Base-by-base conservation (phyloP, 2,888 invertebrate genomes). In the Leptinotarsa juncta region DNA sequence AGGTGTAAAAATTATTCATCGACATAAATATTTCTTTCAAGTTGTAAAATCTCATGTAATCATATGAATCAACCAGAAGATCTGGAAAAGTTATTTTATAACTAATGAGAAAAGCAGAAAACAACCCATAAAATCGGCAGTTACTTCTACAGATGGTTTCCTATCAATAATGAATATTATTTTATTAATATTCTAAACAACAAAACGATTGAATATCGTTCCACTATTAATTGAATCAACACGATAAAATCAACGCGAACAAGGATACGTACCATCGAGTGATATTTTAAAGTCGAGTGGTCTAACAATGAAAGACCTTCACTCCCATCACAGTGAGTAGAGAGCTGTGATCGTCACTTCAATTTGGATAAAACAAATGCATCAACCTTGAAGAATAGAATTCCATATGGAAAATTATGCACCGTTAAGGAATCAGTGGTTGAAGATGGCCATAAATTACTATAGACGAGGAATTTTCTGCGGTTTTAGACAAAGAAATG, bases 231-330 rank as follows among this genome's bases (percentile, higher is more conserved):
- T 20, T 20, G 23, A 60, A 60, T 60, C 4, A 15, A 57, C 3
- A 18, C 20, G 18, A 57, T 23, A 14, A 57, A 57, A 14, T 23
- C 57, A 57, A 23, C 14, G 4, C 18, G 57, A 57, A 57, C 57
- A 57, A 57, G 57, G 14, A 20, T 32, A 32, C 32, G 1, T 32
- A 32, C 7, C 32, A 32, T 23, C 20, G 3, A 62, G 62, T 32
- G 15, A 62, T 26, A 14, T 60, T 60, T 60, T 1, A n/a, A 32
- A 0, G n/a, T n/a, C n/a, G 42, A 26, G n/a, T 62, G 23, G 12
- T 42, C 10, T n/a, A 32, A 62, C 62, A 62, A 62, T 62, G 12
- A n/a, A 42, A 62, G 42, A 26, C 62, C 62, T 62, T 42, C 62
- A 60, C 3, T 60, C 62, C 2, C 42, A 14, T 62, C 32, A n/a